Conservation (phyloP, 2,113 vertebrate species). For the Dicentrarchus labrax region DNA sequence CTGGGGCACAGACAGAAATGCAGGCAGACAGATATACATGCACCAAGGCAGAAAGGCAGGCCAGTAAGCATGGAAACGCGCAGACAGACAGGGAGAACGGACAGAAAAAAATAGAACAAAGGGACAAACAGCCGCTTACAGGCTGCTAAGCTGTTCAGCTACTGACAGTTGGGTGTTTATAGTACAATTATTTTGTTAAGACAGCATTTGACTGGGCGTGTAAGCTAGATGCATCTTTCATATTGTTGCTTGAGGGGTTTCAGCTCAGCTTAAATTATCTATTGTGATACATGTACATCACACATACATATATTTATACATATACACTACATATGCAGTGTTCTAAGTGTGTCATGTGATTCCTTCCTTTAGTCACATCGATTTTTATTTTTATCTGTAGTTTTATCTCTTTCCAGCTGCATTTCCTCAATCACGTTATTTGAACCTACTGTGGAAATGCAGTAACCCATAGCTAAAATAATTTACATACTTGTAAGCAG, state of each 20-base stretch:
- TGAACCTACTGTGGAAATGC: neutral
- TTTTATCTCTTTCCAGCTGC: neutral
- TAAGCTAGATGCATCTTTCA: constrained; percentile 4
- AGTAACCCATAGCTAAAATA: constrained; percentile 8
- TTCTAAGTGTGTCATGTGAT: neutral
- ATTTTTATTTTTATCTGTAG: neutral
- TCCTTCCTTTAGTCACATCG: neutral
- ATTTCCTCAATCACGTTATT: neutral
- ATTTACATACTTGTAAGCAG: neutral
- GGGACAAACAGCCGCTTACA: constrained; percentile 19
- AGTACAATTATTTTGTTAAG: constrained; percentile 15
- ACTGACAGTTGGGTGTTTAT: constrained; percentile 31
- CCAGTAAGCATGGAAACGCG: constrained; percentile 43
- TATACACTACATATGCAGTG: neutral
- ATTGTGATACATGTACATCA: neutral
- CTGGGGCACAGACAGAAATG: constrained; percentile 69
- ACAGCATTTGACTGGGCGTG: neutral
- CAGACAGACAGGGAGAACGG: constrained; percentile 42
- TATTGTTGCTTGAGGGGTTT: neutral
- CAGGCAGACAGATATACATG: constrained; percentile 71
- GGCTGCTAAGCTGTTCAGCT: constrained; percentile 23
- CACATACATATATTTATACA: neutral
- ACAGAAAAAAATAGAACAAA: constrained; percentile 39
- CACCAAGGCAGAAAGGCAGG: constrained; percentile 58
- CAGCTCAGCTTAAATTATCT: constrained; percentile 14